A percentile compares a stretch with the other conserved stretches of the same genome.
phyloP scores from a whole-genome alignment of 2,113 vertebrate species.

The Pardalotus punctatus region DNA sequence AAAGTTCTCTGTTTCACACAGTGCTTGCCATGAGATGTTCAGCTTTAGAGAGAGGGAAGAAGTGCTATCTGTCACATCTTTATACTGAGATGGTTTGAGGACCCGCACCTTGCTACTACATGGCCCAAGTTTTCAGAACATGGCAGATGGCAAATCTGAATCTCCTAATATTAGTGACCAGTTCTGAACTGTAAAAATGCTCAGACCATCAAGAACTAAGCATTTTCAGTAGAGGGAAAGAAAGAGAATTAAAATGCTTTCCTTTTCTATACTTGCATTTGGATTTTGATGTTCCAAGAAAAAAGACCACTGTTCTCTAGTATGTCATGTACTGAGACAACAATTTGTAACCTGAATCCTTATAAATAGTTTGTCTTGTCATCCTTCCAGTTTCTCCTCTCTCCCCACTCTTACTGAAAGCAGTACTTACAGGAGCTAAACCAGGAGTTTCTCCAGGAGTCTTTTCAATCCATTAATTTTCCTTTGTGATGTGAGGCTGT shows the following conservation, averaged over 20 bases:
- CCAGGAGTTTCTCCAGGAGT: not conserved
- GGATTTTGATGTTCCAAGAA: not conserved
- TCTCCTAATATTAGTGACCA: not conserved
- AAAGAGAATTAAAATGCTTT: not conserved
- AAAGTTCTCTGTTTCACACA: not conserved
- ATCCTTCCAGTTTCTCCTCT: not conserved
- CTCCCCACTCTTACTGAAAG: not conserved
- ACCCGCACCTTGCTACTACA: not conserved
- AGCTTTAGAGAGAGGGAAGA: not conserved
- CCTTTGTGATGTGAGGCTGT: not conserved
- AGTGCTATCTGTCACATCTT: not conserved
- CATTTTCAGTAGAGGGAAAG: not conserved
- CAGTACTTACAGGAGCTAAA: not conserved
- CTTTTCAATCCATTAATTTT: not conserved
- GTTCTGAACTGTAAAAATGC: not conserved
- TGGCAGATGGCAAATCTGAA: not conserved
- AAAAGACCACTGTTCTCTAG: not conserved
- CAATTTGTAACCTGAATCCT: not conserved
- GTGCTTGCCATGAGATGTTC: not conserved
- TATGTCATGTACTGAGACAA: not conserved
- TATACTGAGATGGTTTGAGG: not conserved
- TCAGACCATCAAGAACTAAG: not conserved
- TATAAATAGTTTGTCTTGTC: not conserved
- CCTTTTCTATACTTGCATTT: not conserved
- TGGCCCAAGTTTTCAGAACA: not conserved